Percentiles rank a stretch among this genome's conserved stretches.
Conservation (phyloP, 2,888 invertebrate genomes). For the Eucera pruinosa region DNA sequence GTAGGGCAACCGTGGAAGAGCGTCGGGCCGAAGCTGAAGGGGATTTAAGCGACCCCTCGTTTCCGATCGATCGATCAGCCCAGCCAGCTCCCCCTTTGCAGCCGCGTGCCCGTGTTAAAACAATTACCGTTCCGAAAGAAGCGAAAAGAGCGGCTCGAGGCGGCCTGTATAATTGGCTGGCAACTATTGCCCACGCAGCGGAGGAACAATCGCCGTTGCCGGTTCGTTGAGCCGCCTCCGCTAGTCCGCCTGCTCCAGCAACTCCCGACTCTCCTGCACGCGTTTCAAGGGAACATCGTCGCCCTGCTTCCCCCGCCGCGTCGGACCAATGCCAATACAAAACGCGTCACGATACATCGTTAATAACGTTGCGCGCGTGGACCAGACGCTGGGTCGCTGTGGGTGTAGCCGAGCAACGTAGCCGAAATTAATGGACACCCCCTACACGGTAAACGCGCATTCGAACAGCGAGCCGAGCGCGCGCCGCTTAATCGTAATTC, state of each 20-base stretch:
- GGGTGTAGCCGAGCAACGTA: too few relatives aligned
- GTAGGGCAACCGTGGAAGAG: slow-evolving; percentile 1
- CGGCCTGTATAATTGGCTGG: too few relatives aligned
- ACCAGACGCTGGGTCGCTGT: too few relatives aligned
- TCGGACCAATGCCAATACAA: too few relatives aligned
- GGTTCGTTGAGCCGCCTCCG: slow-evolving; percentile 64
- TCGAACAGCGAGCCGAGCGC: slow-evolving; percentile 80
- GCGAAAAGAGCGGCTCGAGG: slow-evolving; percentile 21
- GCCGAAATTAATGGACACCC: slow-evolving; percentile 78
- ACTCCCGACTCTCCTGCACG: slow-evolving; percentile 67
- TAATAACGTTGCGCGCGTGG: slow-evolving; percentile 17
- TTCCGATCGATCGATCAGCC: slow-evolving; percentile 25
- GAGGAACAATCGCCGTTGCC: slow-evolving; percentile 57
- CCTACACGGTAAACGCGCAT: slow-evolving; percentile 72
- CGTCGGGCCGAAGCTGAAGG: slow-evolving; percentile 7
- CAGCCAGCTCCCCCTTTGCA: slow-evolving; percentile 12
- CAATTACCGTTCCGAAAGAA: slow-evolving; percentile 48
- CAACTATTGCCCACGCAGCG: slow-evolving; percentile 24
- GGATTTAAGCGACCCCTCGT: slow-evolving; percentile 25
- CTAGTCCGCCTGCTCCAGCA: slow-evolving; percentile 52
- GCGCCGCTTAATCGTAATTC: slow-evolving; percentile 77
- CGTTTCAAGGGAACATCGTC: slow-evolving; percentile 78
- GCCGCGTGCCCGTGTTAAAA: slow-evolving; percentile 38
- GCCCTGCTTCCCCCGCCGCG: slow-evolving; percentile 28
- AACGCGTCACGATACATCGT: slow-evolving; percentile 7